These are phyloP conservation scores for Leptinotarsa lineolata DNA, from an alignment of 1,140 invertebrate species.

Conservation along the genomic window DNA sequence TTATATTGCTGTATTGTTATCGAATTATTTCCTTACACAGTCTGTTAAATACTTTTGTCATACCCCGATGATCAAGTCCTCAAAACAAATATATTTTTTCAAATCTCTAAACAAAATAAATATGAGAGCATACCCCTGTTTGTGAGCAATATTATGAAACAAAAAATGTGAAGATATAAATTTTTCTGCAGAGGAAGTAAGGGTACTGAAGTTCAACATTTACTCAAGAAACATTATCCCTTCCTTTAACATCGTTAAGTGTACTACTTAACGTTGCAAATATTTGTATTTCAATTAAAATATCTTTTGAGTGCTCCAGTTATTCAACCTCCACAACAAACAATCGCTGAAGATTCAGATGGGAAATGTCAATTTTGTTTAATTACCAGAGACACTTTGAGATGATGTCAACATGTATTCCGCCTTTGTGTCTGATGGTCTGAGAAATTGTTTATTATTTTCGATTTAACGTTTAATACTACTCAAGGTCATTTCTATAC, in stretches of 20 bases:
- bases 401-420: background rate
- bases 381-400: background rate
- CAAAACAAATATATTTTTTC: too few species aligned
- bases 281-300: conserved; percentile 24
- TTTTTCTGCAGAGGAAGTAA: background rate
- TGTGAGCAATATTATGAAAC: too few species aligned
- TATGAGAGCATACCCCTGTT: too few species aligned
- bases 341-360: background rate
- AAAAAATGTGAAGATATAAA: background rate
- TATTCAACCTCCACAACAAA: conserved; percentile 7
- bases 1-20: too few species aligned
- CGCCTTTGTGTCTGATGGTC: too few species aligned
- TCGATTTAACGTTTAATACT: too few species aligned
- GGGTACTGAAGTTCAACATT: conserved; percentile 1
- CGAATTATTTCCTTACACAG: too few species aligned
- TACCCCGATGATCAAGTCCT: too few species aligned
- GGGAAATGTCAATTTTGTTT: conserved; percentile 22
- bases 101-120: too few species aligned
- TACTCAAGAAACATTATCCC: background rate
- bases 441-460: too few species aligned
- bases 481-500: too few species aligned
- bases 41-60: too few species aligned
- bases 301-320: conserved; percentile 17
- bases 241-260: conserved; percentile 14
- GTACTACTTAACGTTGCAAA: conserved; percentile 3